Evolutionary conservation across 2,797 vertebrate genomes (phyloP), one percentile per base, ranked within the genome.

Genomic region (Buphagus erythrorhynchus): DNA sequence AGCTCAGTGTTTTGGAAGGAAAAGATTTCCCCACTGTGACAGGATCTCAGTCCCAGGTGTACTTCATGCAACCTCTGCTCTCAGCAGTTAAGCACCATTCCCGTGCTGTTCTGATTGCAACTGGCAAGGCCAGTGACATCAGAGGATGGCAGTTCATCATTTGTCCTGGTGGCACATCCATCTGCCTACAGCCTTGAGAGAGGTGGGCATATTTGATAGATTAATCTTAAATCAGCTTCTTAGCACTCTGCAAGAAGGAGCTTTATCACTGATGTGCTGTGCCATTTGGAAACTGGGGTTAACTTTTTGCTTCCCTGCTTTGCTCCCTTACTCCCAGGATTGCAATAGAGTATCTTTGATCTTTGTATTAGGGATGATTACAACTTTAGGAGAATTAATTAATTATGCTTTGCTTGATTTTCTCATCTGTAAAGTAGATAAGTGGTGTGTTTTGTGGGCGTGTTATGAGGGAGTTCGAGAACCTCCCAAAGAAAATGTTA

Each of bases 361-460:
- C 93, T 90, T 63, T 85, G 1, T 38, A 42, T 82, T 81, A 88
- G 45, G 69, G 83, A 55, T 90, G 79, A 94, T 95, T 90, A 92
- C 77, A 92, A 61, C 48, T 86, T 94, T 49, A 76, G 73, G 80
- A 89, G 63, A 88, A 86, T 74, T 28, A 90, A 74, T 95, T 90
- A 84, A 88, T 94, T 82, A 92, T 1, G 35, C 59, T 74, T 66
- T 57, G 48, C 86, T 86, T 67, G 52, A 58, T 93, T 95, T 93
- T 61, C 71, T 94, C 66, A 46, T 90, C 51, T 76, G 14, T 66
- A 21, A 82, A 83, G 24, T 52, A 49, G 84, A 63, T 85, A 81
- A 93, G 29, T 0, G 0, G 46, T 52, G 15, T 43, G 26, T 88
- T 75, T 43, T 42, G 61, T 13, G 24, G 45, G 51, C 1, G 14